Evolutionary conservation across 1,140 invertebrate species (phyloP).

Genomic region (Adelges cooleyi): DNA sequence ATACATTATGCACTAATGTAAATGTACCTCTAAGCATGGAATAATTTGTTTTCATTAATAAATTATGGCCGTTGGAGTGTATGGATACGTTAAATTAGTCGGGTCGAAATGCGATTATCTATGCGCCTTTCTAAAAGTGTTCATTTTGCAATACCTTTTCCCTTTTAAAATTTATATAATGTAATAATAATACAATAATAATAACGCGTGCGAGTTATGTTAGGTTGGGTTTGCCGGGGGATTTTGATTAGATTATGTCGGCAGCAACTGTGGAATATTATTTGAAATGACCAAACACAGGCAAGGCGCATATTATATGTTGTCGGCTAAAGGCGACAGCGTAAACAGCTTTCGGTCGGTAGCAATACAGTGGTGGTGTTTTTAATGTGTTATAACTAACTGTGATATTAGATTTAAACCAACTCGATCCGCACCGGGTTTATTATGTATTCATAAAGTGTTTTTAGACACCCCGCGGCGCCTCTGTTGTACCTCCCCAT

Average conservation of each 20-base stretch:
- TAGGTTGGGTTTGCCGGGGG: neutral
- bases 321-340: too few species aligned
- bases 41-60: too few species aligned
- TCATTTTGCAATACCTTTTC: too few species aligned
- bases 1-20: too few species aligned
- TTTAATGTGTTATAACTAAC: neutral
- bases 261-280: neutral
- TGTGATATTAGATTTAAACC: conserved; percentile 20
- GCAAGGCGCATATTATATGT: neutral
- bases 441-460: conserved; percentile 28
- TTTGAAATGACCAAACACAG: neutral
- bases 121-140: too few species aligned
- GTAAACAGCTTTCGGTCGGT: neutral
- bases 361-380: neutral
- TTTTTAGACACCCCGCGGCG: neutral
- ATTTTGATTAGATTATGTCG: conserved; percentile 4
- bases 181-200: too few species aligned
- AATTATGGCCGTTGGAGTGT: too few species aligned
- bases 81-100: too few species aligned
- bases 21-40: too few species aligned
- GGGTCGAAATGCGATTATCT: too few species aligned
- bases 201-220: too few species aligned
- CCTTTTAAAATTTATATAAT: too few species aligned
- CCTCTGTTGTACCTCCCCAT: neutral
- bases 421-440: neutral